Evolutionary conservation across 2,888 invertebrate genomes (phyloP).

Genomic region (Rutpela maculata): DNA sequence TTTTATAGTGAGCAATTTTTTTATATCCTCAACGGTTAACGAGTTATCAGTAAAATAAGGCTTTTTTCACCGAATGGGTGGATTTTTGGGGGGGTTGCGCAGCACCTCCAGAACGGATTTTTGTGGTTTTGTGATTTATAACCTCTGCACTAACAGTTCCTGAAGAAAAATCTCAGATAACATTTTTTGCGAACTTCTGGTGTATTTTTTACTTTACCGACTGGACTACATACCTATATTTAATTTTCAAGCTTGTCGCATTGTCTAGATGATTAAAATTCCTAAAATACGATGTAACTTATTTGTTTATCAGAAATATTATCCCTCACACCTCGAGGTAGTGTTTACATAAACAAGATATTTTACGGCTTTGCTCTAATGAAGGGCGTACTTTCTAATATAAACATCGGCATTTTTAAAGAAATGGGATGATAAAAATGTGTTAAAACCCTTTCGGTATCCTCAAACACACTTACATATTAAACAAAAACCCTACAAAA

Average conservation of each 20-base stretch:
- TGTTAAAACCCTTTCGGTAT: slow-evolving; percentile 10
- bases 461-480: neutral
- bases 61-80: no score
- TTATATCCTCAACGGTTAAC: no score
- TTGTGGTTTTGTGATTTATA: no score
- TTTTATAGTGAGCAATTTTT: no score
- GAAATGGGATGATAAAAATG: neutral
- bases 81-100: no score
- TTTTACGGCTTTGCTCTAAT: slow-evolving; percentile 28
- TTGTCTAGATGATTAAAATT: neutral
- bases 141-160: no score
- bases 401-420: slow-evolving; percentile 26
- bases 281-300: neutral
- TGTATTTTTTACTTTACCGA: no score
- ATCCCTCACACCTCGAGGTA: neutral
- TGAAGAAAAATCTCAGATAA: no score
- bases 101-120: no score
- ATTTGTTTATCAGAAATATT: slow-evolving; percentile 4
- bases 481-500: neutral
- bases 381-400: slow-evolving; percentile 20
- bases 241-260: neutral
- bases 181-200: no score
- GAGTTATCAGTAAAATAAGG: no score
- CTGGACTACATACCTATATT: neutral
- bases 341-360: slow-evolving; percentile 9